phyloP scores from a whole-genome alignment of 2,797 vertebrate species.

The Stomatorhinus walkeri region DNA sequence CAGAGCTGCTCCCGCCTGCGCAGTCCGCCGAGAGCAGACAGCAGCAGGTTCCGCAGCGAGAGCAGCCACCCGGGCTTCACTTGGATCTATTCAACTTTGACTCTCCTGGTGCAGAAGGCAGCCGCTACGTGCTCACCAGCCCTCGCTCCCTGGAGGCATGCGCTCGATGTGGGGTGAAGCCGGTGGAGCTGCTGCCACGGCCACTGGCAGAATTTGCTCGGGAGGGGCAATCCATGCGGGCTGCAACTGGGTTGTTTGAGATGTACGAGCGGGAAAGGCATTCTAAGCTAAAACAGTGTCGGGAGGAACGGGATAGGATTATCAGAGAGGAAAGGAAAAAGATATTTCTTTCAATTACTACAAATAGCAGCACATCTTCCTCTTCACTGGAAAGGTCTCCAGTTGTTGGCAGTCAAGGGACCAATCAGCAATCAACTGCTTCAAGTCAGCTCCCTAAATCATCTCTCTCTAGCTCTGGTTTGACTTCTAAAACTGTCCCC shows the following conservation, averaged over 20 bases:
- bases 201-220: slow-evolving; percentile 77
- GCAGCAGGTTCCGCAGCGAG: slow-evolving; percentile 41
- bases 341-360: slow-evolving; percentile 59
- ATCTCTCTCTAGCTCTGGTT: slow-evolving; percentile 23
- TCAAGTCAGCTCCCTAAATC: slow-evolving; percentile 35
- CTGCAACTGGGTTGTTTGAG: slow-evolving; percentile 84
- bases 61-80: slow-evolving; percentile 73
- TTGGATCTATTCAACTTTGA: slow-evolving; percentile 94
- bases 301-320: slow-evolving; percentile 83
- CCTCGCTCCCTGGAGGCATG: slow-evolving; percentile 92
- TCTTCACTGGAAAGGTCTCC: slow-evolving; percentile 41
- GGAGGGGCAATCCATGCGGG: slow-evolving; percentile 86
- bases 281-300: slow-evolving; percentile 82
- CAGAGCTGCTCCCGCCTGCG: slow-evolving; percentile 25
- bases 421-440: slow-evolving; percentile 39
- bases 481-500: slow-evolving; percentile 32
- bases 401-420: slow-evolving; percentile 24
- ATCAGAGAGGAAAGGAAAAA: slow-evolving; percentile 83
- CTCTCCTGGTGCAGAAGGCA: slow-evolving; percentile 81
- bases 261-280: slow-evolving; percentile 82
- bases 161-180: slow-evolving; percentile 86
- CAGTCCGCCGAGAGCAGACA: slow-evolving; percentile 27
- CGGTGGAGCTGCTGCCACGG: slow-evolving; percentile 81
- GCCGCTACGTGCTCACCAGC: slow-evolving; percentile 92
- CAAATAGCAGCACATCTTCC: slow-evolving; percentile 36